Conservation (phyloP, 2,113 vertebrate genomes). For the Eulemur macaco region DNA sequence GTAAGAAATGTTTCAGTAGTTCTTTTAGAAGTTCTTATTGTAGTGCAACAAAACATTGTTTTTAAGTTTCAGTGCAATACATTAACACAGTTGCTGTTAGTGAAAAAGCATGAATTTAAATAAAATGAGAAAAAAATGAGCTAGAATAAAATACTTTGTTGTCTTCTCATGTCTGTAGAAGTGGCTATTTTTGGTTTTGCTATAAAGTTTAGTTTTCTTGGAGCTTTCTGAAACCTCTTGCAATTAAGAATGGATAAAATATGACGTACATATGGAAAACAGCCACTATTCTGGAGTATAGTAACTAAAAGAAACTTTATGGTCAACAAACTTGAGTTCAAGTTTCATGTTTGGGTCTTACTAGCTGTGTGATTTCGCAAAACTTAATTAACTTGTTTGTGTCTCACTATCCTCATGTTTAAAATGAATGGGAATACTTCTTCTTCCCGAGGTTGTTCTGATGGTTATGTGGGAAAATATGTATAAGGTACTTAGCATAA, state of each 20-base stretch:
- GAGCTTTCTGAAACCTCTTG: neutral
- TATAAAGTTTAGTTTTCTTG: neutral
- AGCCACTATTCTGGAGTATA: neutral
- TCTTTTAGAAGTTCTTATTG: neutral
- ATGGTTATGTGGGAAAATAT: neutral
- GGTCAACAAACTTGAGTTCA: neutral
- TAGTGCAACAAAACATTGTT: neutral
- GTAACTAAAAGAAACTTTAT: neutral
- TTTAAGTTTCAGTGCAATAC: neutral
- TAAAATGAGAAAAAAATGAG: neutral
- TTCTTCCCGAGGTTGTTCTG: neutral
- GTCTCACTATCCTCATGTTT: neutral
- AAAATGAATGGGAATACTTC: neutral
- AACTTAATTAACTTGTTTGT: neutral
- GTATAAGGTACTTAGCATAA: neutral
- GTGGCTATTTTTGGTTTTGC: neutral
- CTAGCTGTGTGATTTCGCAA: neutral
- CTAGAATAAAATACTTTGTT: neutral
- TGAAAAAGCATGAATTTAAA: neutral
- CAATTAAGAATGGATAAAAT: neutral
- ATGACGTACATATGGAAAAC: neutral
- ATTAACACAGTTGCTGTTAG: neutral
- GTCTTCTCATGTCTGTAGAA: neutral
- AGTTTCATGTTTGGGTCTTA: neutral
- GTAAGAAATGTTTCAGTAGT: neutral